Conservation (phyloP, 2,888 invertebrate species). For the Dascillus cervinus region DNA sequence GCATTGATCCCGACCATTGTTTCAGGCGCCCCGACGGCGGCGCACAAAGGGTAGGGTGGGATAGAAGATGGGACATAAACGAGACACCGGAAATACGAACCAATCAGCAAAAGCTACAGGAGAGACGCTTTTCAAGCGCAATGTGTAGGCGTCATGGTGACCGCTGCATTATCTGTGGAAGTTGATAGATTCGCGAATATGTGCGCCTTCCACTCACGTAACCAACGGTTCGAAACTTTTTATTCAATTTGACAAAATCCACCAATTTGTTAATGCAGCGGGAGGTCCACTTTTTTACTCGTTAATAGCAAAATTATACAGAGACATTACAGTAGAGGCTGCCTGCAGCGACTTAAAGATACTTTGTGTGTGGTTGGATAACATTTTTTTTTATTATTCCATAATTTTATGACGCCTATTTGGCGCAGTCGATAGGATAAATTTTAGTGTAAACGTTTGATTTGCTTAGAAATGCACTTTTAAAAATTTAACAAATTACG, state of each 20-base stretch:
- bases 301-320: no score
- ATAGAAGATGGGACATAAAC: no score
- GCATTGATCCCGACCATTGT: slow-evolving; percentile 19
- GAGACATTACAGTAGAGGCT: no score
- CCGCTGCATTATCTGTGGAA: slow-evolving; percentile 7
- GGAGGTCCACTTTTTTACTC: no score
- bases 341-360: no score
- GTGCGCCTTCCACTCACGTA: no score
- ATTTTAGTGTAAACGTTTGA: neutral
- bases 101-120: slow-evolving; percentile 26
- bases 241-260: no score
- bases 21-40: slow-evolving; percentile 19
- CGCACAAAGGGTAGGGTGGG: slow-evolving; percentile 15
- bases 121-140: slow-evolving; percentile 19
- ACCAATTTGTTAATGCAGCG: no score
- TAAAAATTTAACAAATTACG: neutral
- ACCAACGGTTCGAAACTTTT: no score
- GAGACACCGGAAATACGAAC: slow-evolving; percentile 33
- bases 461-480: neutral
- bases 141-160: slow-evolving; percentile 16
- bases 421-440: neutral
- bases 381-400: no score
- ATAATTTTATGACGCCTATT: no score
- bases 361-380: no score
- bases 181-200: slow-evolving; percentile 10